Evolutionary conservation across 2,113 vertebrate species (phyloP), one percentile per base, ranked within the genome.

Genomic region (Pantherophis guttatus): DNA sequence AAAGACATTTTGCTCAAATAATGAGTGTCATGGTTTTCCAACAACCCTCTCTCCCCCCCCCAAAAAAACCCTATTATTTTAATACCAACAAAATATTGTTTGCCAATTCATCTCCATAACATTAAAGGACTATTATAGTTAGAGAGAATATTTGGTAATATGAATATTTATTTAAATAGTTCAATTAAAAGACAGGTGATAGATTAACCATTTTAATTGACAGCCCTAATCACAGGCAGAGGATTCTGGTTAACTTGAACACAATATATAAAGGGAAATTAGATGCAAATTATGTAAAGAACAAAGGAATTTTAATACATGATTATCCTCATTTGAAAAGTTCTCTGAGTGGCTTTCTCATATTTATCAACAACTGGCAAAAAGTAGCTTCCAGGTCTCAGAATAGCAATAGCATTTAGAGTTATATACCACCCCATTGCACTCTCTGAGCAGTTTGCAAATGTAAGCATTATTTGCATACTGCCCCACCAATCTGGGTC

Each of bases 241-340:
- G 10, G 48, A 21, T 53, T 75, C 91, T 15, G 39, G 52, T 53
- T 55, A 81, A 89, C 52, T 57, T 57, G 21, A 89, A 81, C 12
- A 29, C 26, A 75, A 89, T 75, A 29, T 53, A 81, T 33, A 92
- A 75, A 75, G 70, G 62, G 8, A 92, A 75, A 92, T 88, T 70
- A 53, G 50, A 88, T 92, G 50, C 59, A 92, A 92, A 92, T 55
- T 92, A 57, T 26, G 55, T 89, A 57, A 48, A 52, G 52, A 70
- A 62, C 26, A 33, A 81, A 81, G 75, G 33, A 21, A 19, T 55
- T 89, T 48, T 89, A 88, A 33, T 57, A 75, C 59, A 12, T 88
- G 12, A 87, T 88, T 57, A 9, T 89, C n/a, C 70, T 88, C 59
- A 75, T 81, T 57, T n/a, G 33, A 54, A 24, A 48, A 89, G 29